Evolutionary conservation across 2,888 invertebrate species (phyloP), one percentile per base, ranked within the genome.

Genomic region (Toxonevra muliebris): DNA sequence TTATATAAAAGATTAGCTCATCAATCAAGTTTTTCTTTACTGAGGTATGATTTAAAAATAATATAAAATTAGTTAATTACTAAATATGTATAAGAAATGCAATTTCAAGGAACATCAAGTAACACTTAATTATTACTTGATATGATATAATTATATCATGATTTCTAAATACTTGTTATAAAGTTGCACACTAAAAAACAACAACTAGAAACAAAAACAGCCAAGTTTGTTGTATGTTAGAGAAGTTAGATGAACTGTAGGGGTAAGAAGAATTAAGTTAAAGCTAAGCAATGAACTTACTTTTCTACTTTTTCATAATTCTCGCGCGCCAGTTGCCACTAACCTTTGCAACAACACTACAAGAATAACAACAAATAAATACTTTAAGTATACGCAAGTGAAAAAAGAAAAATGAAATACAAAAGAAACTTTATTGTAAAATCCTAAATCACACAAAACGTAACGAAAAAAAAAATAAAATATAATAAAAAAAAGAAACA

Each of bases 281-380:
- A 45, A 48, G 15, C 15, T n/a, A 59, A 43, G 13, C 5, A 59
- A 17, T 59, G 20, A 30, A 30, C 43, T 50, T 52, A 4, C 30
- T 59, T 59, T 65, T 50, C 13, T 30, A 41, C 40, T 11, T 57
- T 57, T 40, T 59, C 52, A 52, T 65, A 59, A 52, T 65, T 41
- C 15, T 50, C 30, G 30, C 65, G 65, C 65, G 65, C 64, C 50
- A 65, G 64, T 65, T 65, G 58, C 65, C 59, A 65, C 58, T 65
- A 65, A 65, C 65, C 65, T 59, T 58, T 59, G 59, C 65, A 65
- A 17, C 19, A 53, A 41, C 43, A 30, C 19, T 43, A 43, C 42
- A 52, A 40, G 30, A 53, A 65, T 17, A 20, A 19, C 55, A 64
- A 57, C 58, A 52, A 13, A 59, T 53, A 65, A 58, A 42, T 41